Evolutionary conservation across 2,113 vertebrate species (phyloP), one percentile per base, ranked within the genome.

Genomic region (Illadopsis cleaveri): DNA sequence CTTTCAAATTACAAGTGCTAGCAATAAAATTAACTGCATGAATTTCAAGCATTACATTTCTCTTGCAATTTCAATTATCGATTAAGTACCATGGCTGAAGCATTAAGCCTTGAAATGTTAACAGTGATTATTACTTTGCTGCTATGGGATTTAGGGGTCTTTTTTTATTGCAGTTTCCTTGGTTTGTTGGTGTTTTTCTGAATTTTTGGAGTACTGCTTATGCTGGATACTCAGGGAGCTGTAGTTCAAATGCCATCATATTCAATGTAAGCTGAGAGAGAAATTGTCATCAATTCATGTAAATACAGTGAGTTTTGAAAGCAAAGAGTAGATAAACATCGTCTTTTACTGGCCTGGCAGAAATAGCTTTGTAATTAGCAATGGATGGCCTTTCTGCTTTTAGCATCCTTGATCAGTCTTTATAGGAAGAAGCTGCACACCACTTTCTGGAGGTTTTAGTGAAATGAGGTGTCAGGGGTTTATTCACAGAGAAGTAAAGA

Each of bases 11-110:
- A 96, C 94, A 97, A 96, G 90, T 45, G 44, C 77, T 71, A 94
- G 91, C 94, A 96, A 92, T 96, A 94, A 96, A 95, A 95, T 94
- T 97, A 94, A 96, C 93, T 60, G 79, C 66, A 77, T 42, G 66
- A 95, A 82, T 93, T 96, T 96, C 79, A 78, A 93, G 84, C 81
- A 78, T 75, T 94, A 90, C 81, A 90, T 65, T 94, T 91, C 89
- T 96, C 90, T 54, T 70, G 90, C 8, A 1, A 95, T 91, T 96
- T 96, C 96, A 96, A 81, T 95, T 97, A 97, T 96, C 0, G 76
- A 97, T 96, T 95, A 95, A 96, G 69, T 44, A 75, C 79, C 72
- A 69, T 28, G 12, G 79, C 33, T 80, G 86, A 93, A 96, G 35
- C 65, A 91, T 85, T 96, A 94, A 83, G 89, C 48, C 77, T 79